Percentiles rank a stretch among this genome's conserved stretches.
Conservation (phyloP, 2,113 vertebrate genomes). For the Ameiurus melas region DNA sequence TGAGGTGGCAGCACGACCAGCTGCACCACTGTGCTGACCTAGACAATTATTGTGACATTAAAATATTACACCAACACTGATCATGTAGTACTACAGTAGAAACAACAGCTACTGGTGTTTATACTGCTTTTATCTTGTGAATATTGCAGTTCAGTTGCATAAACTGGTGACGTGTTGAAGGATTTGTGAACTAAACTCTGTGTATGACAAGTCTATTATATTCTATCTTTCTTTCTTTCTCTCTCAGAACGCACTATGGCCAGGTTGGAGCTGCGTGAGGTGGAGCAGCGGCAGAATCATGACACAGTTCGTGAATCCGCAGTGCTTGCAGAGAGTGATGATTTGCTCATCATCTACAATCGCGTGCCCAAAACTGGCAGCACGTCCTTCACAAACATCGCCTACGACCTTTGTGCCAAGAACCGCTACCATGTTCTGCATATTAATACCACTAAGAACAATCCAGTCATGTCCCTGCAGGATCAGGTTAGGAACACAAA, state of each 20-base stretch:
- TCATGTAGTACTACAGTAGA: not conserved
- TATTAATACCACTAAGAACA: conserved; percentile 99
- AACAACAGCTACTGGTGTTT: not conserved
- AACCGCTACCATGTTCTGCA: conserved; percentile 97
- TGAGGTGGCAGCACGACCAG: not conserved
- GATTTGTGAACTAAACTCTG: not conserved
- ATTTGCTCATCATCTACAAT: conserved; percentile 93
- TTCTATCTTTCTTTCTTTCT: not conserved
- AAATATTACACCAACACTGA: not conserved
- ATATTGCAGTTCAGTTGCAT: not conserved
- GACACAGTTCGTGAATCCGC: conserved; percentile 69
- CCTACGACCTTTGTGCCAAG: conserved; percentile 80
- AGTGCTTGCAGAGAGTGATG: conserved; percentile 74
- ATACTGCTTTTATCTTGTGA: not conserved
- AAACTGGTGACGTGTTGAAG: not conserved
- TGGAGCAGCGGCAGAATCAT: conserved; percentile 85
- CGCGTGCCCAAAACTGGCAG: conserved; percentile 98
- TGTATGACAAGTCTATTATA: not conserved
- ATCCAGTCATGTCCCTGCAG: conserved; percentile 98
- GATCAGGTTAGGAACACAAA: conserved; percentile 87
- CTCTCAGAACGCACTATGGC: conserved; percentile 85
- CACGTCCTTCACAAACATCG: conserved; percentile 98
- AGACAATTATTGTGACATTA: not conserved
- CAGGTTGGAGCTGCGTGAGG: conserved; percentile 86
- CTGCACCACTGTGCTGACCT: not conserved